Base-by-base conservation (phyloP, 2,113 vertebrate species). In the Sciurus niger region DNA sequence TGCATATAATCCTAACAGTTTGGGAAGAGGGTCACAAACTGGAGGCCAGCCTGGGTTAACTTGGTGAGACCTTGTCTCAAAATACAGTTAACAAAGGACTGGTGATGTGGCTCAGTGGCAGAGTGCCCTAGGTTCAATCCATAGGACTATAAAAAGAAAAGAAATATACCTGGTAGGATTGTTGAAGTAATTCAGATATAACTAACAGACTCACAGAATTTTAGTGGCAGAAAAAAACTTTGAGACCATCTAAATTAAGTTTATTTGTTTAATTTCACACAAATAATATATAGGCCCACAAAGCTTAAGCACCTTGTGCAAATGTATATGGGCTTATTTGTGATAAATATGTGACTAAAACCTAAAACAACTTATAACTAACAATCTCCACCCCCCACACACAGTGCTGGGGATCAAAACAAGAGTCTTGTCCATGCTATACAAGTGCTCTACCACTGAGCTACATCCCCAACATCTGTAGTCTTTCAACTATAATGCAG, bases 341-440 rank as follows among this genome's bases (percentile, higher is more conserved):
- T 95, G 78, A 82, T 24, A 93, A 72, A 90, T 43, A 72, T 96
- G 24, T 63, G 72, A 90, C 37, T 84, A 30, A 93, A 84, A 83
- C 22, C 18, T 13, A n/a, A 37, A 4, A 58, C 18, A 4, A 51
- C 18, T 63, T 94, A 2, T 30, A 65, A 28, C 24, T 55, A 55
- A 73, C 4, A 28, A 9, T 18, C 40, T 8, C 7, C 63, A 11
- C 40, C 63, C 12, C 17, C 3, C 3, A 53, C 48, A 18, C 32
- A 13, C 28, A 40, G 17, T 84, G 28, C 17, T 10, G 6, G 40
- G 37, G 24, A 63, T 43, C 2, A 1, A 37, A 51, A 24, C 16
- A 6, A 25, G 34, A 30, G 30, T 73, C 48, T 46, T 85, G 12
- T 8, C 2, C 63, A 25, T 67, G 25, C 24, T 32, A 18, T 48